Base-by-base conservation (phyloP, 2,888 invertebrate species). In the Pollenia labialis region DNA sequence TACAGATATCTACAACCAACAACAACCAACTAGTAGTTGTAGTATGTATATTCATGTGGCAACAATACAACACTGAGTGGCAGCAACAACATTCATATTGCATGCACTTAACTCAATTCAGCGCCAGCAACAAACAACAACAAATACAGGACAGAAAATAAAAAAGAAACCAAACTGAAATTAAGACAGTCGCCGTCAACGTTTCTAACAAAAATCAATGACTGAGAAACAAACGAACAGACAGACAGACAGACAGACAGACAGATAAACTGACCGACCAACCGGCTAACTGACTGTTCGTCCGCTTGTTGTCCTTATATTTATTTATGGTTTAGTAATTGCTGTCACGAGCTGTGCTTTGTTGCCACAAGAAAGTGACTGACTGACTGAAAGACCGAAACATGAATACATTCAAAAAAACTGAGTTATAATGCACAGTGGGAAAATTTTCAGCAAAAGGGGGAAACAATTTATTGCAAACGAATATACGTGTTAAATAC, bases 201-300 rank as follows among this genome's bases (percentile, higher is more conserved):
- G 23, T 62, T 82, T 81, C 64, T 81, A 74, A 74, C 64, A 72
- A 81, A 72, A 81, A 74, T 72, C 81, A 66, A 66, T 81, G 56
- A 74, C 54, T 64, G 56, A 48, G 46, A 48, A 18, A 56, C 40
- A 62, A 42, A 44, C 64, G n/a, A 54, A 46, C 11, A 4, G n/a
- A 23, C 18, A 9, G 56, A 40, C 23, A 14, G 56, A 42, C 56
- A 23, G 12, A 12, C 56, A 18, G 11, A n/a, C n/a, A n/a, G n/a
- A n/a, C n/a, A n/a, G 18, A 6, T 18, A 40, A 9, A 11, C 48
- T 6, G 23, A 14, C 50, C 4, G n/a, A 23, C 48, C 11, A 54
- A 32, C 23, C 8, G 60, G 4, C 42, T 14, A 0, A 46, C 16
- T 40, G 18, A 40, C 16, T 16, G 42, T 16, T 6, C 23, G 16